Conservation (phyloP, 2,113 vertebrate species). For the Dissostichus mawsoni region DNA sequence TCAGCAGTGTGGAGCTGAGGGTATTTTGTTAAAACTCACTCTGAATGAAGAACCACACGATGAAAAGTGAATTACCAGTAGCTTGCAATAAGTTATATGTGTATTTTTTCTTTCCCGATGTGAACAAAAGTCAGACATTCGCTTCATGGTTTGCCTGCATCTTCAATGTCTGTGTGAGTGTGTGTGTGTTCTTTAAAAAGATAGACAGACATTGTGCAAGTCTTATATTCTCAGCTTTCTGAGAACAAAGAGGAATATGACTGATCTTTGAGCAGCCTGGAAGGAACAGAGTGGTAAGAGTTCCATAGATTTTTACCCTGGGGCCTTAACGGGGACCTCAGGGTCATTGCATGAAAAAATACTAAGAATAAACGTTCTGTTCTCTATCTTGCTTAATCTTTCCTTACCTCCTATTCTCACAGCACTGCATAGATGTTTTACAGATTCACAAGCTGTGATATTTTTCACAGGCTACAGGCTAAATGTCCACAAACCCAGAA, state of each 20-base stretch:
- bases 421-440: neutral
- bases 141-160: neutral
- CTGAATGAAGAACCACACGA: constrained; percentile 56
- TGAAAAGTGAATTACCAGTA: constrained; percentile 43
- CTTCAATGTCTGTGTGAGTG: neutral
- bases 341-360: constrained; percentile 6
- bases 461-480: neutral
- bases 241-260: constrained; percentile 10
- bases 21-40: constrained; percentile 46
- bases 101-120: neutral
- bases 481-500: neutral
- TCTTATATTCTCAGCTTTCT: constrained; percentile 4
- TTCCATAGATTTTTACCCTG: constrained; percentile 10
- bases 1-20: constrained; percentile 64
- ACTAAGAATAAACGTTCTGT: neutral
- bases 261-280: constrained; percentile 8
- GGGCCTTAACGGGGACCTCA: constrained; percentile 23
- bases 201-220: neutral
- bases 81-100: neutral
- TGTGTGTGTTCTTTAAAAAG: neutral
- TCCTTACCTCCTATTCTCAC: neutral
- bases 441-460: constrained; percentile 21
- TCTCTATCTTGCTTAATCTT: neutral
- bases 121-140: constrained; percentile 34
- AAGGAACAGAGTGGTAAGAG: constrained; percentile 3